A percentile compares a stretch with the other conserved stretches of the same genome.
These are phyloP conservation scores for Actias luna DNA, from an alignment of 2,888 invertebrate genomes.

Conservation along the genomic window DNA sequence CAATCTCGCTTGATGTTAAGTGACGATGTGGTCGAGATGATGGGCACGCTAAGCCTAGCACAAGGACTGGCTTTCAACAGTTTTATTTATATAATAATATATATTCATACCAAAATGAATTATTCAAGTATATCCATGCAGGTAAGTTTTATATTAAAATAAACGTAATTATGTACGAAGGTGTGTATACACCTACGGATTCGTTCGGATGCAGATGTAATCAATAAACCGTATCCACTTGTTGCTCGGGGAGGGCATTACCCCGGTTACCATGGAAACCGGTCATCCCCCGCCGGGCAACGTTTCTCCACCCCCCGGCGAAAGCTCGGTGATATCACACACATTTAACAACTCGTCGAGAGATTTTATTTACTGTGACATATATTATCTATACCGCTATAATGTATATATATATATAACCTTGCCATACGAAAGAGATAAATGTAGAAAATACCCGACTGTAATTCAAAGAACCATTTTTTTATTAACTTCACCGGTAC, in stretches of 20 bases:
- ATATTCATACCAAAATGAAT: too few species aligned
- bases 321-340: neutral
- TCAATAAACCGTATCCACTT: conserved; percentile 50
- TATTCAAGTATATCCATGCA: neutral
- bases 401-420: too few species aligned
- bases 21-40: too few species aligned
- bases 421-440: too few species aligned
- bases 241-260: conserved; percentile 35
- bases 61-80: too few species aligned
- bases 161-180: neutral
- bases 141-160: neutral
- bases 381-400: too few species aligned
- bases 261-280: neutral
- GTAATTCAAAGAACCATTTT: too few species aligned
- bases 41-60: too few species aligned
- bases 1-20: too few species aligned
- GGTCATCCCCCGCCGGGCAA: neutral
- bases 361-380: neutral
- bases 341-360: neutral
- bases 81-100: too few species aligned
- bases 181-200: neutral
- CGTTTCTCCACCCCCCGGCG: neutral
- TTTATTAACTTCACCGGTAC: too few species aligned
- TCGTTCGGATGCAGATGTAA: conserved; percentile 38
- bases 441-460: too few species aligned